phyloP scores from a whole-genome alignment of 2,797 vertebrate species.

The Podarcis lilfordi region DNA sequence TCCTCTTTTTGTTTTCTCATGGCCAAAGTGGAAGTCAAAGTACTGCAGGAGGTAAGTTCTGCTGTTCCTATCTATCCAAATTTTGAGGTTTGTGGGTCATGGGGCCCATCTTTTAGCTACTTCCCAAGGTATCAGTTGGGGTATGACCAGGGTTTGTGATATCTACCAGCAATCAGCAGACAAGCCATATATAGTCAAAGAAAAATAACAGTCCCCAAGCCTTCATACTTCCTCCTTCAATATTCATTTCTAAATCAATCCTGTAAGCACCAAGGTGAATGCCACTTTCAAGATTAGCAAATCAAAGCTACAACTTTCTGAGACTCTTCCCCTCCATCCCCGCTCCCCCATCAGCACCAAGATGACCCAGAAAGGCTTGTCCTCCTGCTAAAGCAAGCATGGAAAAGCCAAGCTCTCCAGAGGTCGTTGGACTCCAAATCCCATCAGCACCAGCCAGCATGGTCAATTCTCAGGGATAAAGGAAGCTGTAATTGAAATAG shows the following conservation, averaged over 20 bases:
- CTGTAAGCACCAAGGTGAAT: background rate
- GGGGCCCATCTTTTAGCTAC: background rate
- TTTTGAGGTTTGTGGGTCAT: background rate
- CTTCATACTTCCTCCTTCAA: background rate
- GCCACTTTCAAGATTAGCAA: background rate
- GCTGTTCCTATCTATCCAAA: background rate
- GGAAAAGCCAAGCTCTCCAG: too few relatives aligned
- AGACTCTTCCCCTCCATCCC: background rate
- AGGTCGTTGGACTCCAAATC: too few relatives aligned
- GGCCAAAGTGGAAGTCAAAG: constrained; percentile 74
- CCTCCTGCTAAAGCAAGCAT: background rate
- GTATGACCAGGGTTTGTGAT: background rate
- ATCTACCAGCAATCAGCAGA: background rate
- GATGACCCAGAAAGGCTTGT: background rate
- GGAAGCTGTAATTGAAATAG: too few relatives aligned
- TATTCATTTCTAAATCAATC: background rate
- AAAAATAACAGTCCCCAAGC: background rate
- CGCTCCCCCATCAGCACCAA: background rate
- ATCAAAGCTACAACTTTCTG: background rate
- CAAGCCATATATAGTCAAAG: too few relatives aligned
- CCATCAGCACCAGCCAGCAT: too few relatives aligned
- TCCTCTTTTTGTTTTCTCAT: constrained; percentile 56
- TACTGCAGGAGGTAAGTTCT: constrained; percentile 80
- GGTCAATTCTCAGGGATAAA: too few relatives aligned
- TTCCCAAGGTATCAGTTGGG: background rate